These are phyloP conservation scores for Henricia sp. DNA, from an alignment of 53 echinoderm and acorn worm species.

Conservation along the genomic window DNA sequence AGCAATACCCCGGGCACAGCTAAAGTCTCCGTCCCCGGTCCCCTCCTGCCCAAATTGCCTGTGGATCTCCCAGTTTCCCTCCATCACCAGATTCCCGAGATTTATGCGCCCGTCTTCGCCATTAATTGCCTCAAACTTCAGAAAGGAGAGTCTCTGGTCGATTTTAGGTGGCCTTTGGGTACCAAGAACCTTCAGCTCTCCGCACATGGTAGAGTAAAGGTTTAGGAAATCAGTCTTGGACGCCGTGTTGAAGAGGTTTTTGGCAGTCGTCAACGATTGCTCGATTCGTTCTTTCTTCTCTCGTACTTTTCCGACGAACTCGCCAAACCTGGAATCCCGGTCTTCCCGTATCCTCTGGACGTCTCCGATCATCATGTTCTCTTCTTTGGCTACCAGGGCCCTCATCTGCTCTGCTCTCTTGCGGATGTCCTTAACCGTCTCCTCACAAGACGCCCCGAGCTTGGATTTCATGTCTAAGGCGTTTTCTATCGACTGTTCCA, in stretches of 20 bases:
- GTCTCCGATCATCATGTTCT: slow-evolving; percentile 8
- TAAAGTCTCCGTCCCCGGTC: neutral
- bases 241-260: slow-evolving; percentile 38
- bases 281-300: slow-evolving; percentile 27
- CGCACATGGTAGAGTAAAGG: slow-evolving; percentile 50
- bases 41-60: neutral
- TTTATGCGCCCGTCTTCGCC: neutral
- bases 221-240: slow-evolving; percentile 44
- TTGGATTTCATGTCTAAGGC: slow-evolving; percentile 4
- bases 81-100: neutral
- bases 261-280: slow-evolving; percentile 44
- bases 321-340: slow-evolving; percentile 13
- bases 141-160: slow-evolving; percentile 12
- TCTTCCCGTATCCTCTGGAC: slow-evolving; percentile 22
- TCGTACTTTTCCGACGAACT: slow-evolving; percentile 2
- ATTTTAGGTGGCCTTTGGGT: slow-evolving; percentile 24
- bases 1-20: neutral
- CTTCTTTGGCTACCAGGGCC: slow-evolving; percentile 23
- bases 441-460: neutral
- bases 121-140: slow-evolving; percentile 29
- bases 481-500: slow-evolving; percentile 31
- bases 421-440: slow-evolving; percentile 14
- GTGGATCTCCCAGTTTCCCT: neutral
- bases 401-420: slow-evolving; percentile 46
- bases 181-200: slow-evolving; percentile 22